phyloP scores from a whole-genome alignment of 2,113 vertebrate species.

The Hepsetus odoe region DNA sequence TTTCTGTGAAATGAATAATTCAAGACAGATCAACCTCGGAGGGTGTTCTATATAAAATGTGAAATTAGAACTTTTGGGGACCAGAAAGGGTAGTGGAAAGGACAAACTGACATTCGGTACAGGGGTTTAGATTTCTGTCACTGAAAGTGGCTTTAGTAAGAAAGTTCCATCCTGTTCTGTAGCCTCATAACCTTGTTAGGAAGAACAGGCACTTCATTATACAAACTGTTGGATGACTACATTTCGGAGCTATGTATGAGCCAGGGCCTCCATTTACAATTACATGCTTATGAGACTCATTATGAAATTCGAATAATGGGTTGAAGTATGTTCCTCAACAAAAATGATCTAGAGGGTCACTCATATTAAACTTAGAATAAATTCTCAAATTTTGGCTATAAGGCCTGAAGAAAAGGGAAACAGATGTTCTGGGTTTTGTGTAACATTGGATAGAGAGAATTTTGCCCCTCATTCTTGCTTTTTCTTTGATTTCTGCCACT shows the following conservation, averaged over 20 bases:
- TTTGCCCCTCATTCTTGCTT: neutral
- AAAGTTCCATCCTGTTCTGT: neutral
- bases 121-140: neutral
- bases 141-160: neutral
- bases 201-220: conserved; percentile 19
- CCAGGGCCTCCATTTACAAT: conserved; percentile 13
- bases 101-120: neutral
- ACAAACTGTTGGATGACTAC: neutral
- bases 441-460: neutral
- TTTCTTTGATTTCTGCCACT: conserved; percentile 15
- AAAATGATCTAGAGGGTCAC: neutral
- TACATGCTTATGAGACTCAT: conserved; percentile 1
- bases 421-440: neutral
- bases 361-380: neutral
- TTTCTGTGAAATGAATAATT: neutral
- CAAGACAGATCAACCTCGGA: neutral
- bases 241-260: neutral
- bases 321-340: conserved; percentile 24
- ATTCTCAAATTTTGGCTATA: conserved; percentile 5
- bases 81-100: neutral
- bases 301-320: conserved; percentile 15
- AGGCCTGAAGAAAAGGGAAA: neutral
- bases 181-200: conserved; percentile 15
- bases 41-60: neutral
- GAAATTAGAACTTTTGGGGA: neutral